Conservation (phyloP, 2,888 invertebrate species). For the Drosophila greeni region DNA sequence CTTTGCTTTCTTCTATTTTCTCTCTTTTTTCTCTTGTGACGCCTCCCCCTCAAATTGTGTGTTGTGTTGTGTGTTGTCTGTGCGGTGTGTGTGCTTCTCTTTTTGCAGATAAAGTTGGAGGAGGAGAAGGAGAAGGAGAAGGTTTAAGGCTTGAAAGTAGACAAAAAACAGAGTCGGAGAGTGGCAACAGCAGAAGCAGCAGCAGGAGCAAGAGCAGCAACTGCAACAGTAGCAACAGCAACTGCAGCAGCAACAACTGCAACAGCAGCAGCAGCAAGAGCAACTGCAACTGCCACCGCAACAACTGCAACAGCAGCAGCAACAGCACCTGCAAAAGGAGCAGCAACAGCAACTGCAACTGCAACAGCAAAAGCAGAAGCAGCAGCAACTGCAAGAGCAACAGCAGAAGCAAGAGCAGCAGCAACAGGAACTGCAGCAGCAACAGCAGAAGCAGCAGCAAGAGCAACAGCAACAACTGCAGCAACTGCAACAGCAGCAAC, state of each 20-base stretch:
- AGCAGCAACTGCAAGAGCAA: slow-evolving; percentile 3
- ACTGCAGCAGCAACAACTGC: neutral
- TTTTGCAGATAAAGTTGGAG: slow-evolving; percentile 72
- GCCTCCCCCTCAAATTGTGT: slow-evolving; percentile 21
- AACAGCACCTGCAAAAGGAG: neutral
- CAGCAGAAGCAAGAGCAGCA: slow-evolving; percentile 6
- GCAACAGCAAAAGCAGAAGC: slow-evolving; percentile 28
- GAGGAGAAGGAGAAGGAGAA: slow-evolving; percentile 65
- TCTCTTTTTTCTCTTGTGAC: slow-evolving; percentile 34
- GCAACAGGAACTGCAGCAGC: slow-evolving; percentile 24
- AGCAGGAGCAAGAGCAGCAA: no score
- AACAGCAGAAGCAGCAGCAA: slow-evolving; percentile 23
- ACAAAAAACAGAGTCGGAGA: slow-evolving; percentile 46
- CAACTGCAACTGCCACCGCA: neutral
- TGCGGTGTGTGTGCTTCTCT: slow-evolving; percentile 32
- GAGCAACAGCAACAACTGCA: slow-evolving; percentile 1
- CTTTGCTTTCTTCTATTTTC: slow-evolving; percentile 44
- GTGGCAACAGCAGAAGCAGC: slow-evolving; percentile 23
- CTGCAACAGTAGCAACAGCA: no score
- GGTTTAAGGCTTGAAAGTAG: slow-evolving; percentile 71
- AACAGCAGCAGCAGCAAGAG: slow-evolving; percentile 24
- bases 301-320: no score
- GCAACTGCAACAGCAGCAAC: slow-evolving; percentile 13
- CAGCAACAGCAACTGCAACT: slow-evolving; percentile 24
- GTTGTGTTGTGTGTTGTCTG: slow-evolving; percentile 7